phyloP scores from a whole-genome alignment of 2,888 invertebrate species.

The Rugalucina vietnamica region DNA sequence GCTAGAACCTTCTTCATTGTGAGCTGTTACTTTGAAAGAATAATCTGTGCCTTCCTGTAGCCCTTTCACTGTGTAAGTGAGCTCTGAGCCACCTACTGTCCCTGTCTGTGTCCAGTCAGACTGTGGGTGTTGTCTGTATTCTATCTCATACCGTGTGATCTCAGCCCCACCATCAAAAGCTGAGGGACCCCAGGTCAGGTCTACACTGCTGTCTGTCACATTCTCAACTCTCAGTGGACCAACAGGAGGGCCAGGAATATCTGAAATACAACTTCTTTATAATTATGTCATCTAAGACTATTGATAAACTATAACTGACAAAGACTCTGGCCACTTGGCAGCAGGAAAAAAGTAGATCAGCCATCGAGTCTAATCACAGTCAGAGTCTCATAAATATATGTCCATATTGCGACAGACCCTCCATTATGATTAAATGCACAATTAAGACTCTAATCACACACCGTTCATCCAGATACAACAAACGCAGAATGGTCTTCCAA shows the following conservation, averaged over 20 bases:
- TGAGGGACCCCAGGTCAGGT: background rate
- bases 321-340: too few relatives aligned
- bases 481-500: too few relatives aligned
- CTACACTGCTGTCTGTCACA: background rate
- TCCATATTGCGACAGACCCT: too few relatives aligned
- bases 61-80: constrained; percentile 66
- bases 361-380: too few relatives aligned
- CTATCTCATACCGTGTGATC: background rate
- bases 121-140: background rate
- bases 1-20: constrained; percentile 85
- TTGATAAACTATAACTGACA: too few relatives aligned
- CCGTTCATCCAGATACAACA: too few relatives aligned
- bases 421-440: too few relatives aligned
- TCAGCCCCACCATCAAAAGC: background rate
- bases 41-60: constrained; percentile 78
- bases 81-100: background rate
- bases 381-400: too few relatives aligned
- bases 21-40: constrained; percentile 81
- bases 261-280: background rate
- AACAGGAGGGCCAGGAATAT: background rate
- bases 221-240: background rate
- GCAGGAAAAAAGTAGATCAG: too few relatives aligned
- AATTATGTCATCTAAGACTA: too few relatives aligned
- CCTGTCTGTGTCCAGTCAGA: background rate
- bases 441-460: too few relatives aligned